Evolutionary conservation across 2,888 invertebrate genomes (phyloP), one percentile per base, ranked within the genome.

Genomic region (Encarsia formosa): DNA sequence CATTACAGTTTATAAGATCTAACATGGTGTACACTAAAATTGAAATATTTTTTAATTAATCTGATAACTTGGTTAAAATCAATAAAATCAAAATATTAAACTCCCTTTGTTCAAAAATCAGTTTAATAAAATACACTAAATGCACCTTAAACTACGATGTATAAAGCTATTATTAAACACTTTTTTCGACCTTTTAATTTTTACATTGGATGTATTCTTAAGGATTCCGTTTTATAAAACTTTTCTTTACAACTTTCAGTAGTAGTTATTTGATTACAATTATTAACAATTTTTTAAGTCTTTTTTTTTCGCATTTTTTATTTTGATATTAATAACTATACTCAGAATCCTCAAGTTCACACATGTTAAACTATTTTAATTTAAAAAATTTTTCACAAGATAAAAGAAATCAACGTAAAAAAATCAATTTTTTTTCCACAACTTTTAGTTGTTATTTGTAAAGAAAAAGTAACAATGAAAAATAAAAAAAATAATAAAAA

Each of bases 81-180:
- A n/a, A n/a, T n/a, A n/a, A n/a, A n/a, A n/a, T n/a, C n/a, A n/a
- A n/a, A n/a, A n/a, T n/a, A n/a, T n/a, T n/a, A n/a, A n/a, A n/a
- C n/a, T n/a, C n/a, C n/a, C n/a, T n/a, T n/a, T n/a, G n/a, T n/a
- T n/a, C n/a, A n/a, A n/a, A n/a, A n/a, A n/a, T n/a, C n/a, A n/a
- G n/a, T n/a, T n/a, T n/a, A n/a, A n/a, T n/a, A n/a, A n/a, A n/a
- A n/a, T n/a, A n/a, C n/a, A n/a, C n/a, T n/a, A n/a, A n/a, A n/a
- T n/a, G n/a, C n/a, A n/a, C n/a, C 37, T 47, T 42, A 42, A 20
- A 41, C 45, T 52, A 52, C 44, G 51, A 49, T 55, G 49, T 52
- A 56, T 52, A 52, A 56, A 56, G 52, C 52, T 56, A 56, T 45
- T 47, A 31, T 49, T 45, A 55, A 56, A 56, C 52, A 56, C 56